phyloP scores from a whole-genome alignment of 1,140 invertebrate genomes.

The Drosophila biarmipes region DNA sequence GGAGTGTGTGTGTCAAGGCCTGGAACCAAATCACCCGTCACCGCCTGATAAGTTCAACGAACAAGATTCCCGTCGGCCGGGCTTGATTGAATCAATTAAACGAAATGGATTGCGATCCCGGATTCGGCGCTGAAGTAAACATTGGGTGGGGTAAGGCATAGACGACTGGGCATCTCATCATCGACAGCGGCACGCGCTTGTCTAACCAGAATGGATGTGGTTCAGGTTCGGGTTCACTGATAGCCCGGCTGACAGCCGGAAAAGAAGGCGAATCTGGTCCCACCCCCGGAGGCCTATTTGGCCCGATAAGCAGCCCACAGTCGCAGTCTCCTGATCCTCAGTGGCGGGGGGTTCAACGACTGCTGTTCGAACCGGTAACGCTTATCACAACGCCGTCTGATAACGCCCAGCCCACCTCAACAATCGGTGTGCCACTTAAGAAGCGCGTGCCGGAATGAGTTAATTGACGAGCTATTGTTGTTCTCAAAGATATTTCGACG shows the following conservation, averaged over 20 bases:
- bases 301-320: slow-evolving; percentile 12
- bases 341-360: slow-evolving; percentile 28
- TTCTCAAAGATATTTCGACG: slow-evolving; percentile 49
- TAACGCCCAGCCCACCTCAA: slow-evolving; percentile 42
- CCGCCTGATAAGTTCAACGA: slow-evolving; percentile 64
- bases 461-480: slow-evolving; percentile 19
- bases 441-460: slow-evolving; percentile 36
- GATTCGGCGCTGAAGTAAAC: slow-evolving; percentile 47
- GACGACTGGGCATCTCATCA: not conserved
- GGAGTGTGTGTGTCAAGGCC: slow-evolving; percentile 58
- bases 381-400: slow-evolving; percentile 27
- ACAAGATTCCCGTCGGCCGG: slow-evolving; percentile 22
- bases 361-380: not conserved
- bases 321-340: slow-evolving; percentile 14
- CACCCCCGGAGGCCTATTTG: not conserved
- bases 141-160: slow-evolving; percentile 9
- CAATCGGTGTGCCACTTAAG: slow-evolving; percentile 17
- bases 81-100: slow-evolving; percentile 76
- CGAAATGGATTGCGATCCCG: slow-evolving; percentile 69
- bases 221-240: slow-evolving; percentile 10
- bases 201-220: slow-evolving; percentile 10
- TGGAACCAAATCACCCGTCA: slow-evolving; percentile 47
- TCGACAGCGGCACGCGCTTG: slow-evolving; percentile 22
- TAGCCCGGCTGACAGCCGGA: slow-evolving; percentile 5
- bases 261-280: slow-evolving; percentile 11